Percentiles rank a stretch among this genome's conserved stretches.
These are phyloP conservation scores for Drosophila tani DNA, from an alignment of 1,140 invertebrate species.

Conservation along the genomic window DNA sequence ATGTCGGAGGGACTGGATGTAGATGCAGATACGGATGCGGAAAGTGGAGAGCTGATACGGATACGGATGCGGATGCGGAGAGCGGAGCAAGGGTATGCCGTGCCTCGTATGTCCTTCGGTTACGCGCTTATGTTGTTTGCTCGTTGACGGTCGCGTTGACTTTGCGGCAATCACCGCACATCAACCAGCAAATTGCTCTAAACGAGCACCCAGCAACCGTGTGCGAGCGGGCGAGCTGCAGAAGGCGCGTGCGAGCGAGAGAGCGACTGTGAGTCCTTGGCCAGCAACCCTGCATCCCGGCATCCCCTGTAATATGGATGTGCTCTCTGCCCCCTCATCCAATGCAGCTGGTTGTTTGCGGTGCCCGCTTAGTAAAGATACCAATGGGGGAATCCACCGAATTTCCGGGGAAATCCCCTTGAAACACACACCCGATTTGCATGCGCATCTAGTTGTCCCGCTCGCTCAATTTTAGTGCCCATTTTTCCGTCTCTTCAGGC, in stretches of 20 bases:
- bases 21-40: not conserved
- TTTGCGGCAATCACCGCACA: conserved; percentile 84
- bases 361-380: conserved; percentile 38
- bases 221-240: conserved; percentile 40
- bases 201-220: conserved; percentile 54
- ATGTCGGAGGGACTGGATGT: conserved; percentile 34
- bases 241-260: conserved; percentile 19
- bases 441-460: conserved; percentile 71
- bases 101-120: conserved; percentile 41
- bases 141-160: conserved; percentile 84
- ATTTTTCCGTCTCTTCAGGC: conserved; percentile 30
- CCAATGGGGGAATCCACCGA: conserved; percentile 24
- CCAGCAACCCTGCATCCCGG: conserved; percentile 19
- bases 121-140: conserved; percentile 77
- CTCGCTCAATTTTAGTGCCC: conserved; percentile 37
- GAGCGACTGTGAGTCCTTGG: conserved; percentile 12
- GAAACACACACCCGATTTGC: conserved; percentile 76
- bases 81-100: conserved; percentile 10
- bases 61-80: conserved; percentile 2
- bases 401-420: conserved; percentile 31
- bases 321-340: conserved; percentile 6
- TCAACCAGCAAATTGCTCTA: conserved; percentile 84
- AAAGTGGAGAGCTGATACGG: not conserved
- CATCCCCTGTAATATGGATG: not conserved
- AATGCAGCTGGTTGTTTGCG: conserved; percentile 37